A percentile compares a stretch with the other conserved stretches of the same genome.
Conservation (phyloP, 2,113 vertebrate genomes). For the Crotalus helleri region DNA sequence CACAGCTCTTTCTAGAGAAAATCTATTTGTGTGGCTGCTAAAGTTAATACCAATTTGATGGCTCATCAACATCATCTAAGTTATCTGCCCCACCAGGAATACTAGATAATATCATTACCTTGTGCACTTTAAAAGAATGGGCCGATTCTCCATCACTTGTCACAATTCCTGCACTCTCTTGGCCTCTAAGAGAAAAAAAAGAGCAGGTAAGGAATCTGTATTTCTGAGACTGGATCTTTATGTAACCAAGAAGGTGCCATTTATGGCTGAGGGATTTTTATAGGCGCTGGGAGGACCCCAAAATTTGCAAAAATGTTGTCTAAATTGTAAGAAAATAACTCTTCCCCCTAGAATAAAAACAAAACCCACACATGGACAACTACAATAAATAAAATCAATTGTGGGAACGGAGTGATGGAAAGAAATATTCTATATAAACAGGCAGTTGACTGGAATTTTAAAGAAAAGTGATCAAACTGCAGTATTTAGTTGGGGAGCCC, state of each 20-base stretch:
- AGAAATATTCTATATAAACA: neutral
- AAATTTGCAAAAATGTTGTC: neutral
- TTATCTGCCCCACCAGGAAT: neutral
- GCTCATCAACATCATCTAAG: neutral
- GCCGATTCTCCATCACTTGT: constrained; percentile 87
- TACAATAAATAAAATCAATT: neutral
- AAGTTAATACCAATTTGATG: neutral
- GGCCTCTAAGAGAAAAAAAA: constrained; percentile 77
- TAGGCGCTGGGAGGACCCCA: neutral
- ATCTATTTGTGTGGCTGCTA: neutral
- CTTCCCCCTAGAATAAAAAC: neutral
- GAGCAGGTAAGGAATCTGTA: neutral
- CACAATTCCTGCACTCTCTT: constrained; percentile 96
- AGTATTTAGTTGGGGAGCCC: neutral
- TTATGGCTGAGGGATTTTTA: neutral
- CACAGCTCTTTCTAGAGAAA: neutral
- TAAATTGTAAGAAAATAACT: neutral
- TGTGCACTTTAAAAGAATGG: constrained; percentile 84
- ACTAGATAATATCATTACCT: constrained; percentile 76
- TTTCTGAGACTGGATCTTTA: neutral
- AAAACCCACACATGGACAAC: neutral
- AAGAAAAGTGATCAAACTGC: neutral
- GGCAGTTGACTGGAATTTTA: neutral
- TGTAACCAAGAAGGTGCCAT: neutral
- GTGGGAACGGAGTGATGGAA: neutral